A percentile compares a stretch with the other conserved stretches of the same genome.
Conservation (phyloP, 1,140 invertebrate genomes). For the Nephila pilipes region DNA sequence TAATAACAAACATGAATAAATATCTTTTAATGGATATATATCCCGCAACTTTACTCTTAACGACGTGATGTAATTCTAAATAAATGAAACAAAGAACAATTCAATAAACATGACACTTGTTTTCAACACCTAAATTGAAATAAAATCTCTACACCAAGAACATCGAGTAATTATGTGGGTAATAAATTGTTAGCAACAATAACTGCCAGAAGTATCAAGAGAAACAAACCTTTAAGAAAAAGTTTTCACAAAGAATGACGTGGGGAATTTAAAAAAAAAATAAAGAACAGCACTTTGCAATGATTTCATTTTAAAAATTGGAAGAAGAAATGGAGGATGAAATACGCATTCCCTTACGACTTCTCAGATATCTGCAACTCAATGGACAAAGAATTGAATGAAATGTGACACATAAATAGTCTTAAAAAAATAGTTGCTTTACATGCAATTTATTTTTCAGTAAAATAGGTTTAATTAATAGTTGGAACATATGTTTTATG, state of each 20-base stretch:
- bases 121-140: conserved; percentile 48
- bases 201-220: conserved; percentile 1
- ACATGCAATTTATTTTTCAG: too few species aligned
- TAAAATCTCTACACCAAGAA: conserved; percentile 45
- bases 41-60: neutral
- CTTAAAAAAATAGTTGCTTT: too few species aligned
- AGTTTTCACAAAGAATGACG: neutral
- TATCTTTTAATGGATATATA: conserved; percentile 7
- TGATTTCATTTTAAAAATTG: neutral
- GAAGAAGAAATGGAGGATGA: too few species aligned
- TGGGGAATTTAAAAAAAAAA: neutral
- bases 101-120: conserved; percentile 42
- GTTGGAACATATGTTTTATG: too few species aligned
- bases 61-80: conserved; percentile 34
- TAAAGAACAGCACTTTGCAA: neutral
- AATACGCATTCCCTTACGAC: too few species aligned
- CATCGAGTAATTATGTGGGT: conserved; percentile 33
- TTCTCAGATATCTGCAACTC: too few species aligned
- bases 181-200: conserved; percentile 35
- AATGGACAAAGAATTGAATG: too few species aligned
- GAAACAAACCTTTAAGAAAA: conserved; percentile 32
- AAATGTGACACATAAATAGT: too few species aligned
- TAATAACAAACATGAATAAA: too few species aligned
- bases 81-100: neutral
- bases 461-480: too few species aligned